Evolutionary conservation across 2,888 invertebrate genomes (phyloP).

Genomic region (Disparrhopalites patrizii): DNA sequence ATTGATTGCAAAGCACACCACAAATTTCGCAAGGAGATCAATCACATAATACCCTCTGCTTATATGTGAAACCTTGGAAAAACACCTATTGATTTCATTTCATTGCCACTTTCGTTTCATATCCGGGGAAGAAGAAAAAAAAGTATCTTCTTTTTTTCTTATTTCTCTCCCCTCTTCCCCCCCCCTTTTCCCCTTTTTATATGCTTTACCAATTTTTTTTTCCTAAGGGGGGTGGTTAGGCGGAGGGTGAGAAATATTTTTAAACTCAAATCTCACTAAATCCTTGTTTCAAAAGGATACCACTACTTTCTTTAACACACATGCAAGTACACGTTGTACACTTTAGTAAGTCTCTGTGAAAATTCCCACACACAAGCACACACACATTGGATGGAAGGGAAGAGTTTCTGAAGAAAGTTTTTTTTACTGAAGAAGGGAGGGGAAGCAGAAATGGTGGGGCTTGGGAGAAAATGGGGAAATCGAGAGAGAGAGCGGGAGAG

Average conservation of each 20-base stretch:
- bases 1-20: slow-evolving; percentile 35
- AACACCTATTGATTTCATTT: slow-evolving; percentile 33
- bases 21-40: slow-evolving; percentile 40
- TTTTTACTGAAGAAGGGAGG: no score
- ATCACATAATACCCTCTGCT: slow-evolving; percentile 30
- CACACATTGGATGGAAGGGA: no score
- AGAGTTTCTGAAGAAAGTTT: no score
- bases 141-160: slow-evolving; percentile 15
- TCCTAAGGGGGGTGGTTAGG: no score
- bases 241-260: slow-evolving; percentile 27
- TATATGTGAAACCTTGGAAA: slow-evolving; percentile 26
- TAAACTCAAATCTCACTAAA: slow-evolving; percentile 33
- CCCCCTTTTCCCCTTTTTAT: slow-evolving; percentile 9
- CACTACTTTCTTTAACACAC: slow-evolving; percentile 11
- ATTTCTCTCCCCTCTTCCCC: slow-evolving; percentile 8
- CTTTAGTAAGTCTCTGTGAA: slow-evolving; percentile 15
- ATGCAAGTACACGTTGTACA: no score
- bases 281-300: slow-evolving; percentile 32
- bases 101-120: slow-evolving; percentile 25
- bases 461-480: no score
- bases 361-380: no score
- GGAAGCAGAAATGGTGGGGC: no score
- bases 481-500: no score
- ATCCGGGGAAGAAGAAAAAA: no score
- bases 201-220: slow-evolving; percentile 5